phyloP scores from a whole-genome alignment of 2,113 vertebrate species.

The Chrysemys picta region DNA sequence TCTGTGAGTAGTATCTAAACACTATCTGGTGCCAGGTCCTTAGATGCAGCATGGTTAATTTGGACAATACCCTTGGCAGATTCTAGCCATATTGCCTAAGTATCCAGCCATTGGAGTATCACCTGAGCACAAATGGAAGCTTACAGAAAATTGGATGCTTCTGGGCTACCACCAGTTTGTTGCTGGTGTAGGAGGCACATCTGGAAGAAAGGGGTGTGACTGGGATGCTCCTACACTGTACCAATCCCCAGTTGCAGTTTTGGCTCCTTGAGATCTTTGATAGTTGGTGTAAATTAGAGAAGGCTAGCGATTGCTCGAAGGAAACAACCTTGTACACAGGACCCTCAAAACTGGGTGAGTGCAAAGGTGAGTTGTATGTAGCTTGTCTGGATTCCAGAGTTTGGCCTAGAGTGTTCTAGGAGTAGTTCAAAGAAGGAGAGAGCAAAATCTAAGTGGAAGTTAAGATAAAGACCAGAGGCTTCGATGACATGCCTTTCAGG shows the following conservation, averaged over 20 bases:
- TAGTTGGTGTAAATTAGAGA: background rate
- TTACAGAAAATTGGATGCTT: background rate
- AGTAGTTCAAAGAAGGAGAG: background rate
- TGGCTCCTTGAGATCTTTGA: background rate
- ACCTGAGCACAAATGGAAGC: background rate
- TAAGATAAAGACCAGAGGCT: background rate
- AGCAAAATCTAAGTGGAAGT: background rate
- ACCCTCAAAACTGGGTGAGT: background rate
- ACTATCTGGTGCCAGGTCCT: background rate
- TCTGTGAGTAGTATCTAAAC: background rate
- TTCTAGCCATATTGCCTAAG: background rate
- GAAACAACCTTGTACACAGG: background rate
- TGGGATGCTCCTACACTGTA: background rate
- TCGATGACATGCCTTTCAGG: background rate
- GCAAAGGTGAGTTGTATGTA: accelerated
- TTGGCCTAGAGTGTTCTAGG: background rate
- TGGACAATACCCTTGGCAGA: background rate
- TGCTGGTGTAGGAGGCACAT: background rate
- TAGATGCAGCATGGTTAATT: background rate
- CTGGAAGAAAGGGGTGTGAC: background rate
- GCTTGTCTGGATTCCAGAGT: background rate
- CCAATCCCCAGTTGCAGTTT: background rate
- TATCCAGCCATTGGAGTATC: accelerated
- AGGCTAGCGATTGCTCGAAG: background rate
- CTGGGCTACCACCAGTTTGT: background rate